Conservation (phyloP, 2,888 invertebrate genomes). For the Marronus borbonicus region DNA sequence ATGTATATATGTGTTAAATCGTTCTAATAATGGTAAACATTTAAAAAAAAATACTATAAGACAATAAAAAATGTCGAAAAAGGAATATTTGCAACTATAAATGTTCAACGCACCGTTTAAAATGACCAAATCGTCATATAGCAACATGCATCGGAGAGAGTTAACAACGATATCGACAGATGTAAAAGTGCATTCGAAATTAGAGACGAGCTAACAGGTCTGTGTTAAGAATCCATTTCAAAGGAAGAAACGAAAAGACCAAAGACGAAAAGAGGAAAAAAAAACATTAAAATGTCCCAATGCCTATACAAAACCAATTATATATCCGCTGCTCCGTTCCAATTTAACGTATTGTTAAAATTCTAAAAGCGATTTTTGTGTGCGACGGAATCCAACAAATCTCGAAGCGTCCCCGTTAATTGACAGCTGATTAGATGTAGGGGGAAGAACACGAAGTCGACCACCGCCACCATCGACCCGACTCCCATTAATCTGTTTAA, state of each 20-base stretch:
- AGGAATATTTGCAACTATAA: too few species aligned
- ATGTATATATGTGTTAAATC: too few species aligned
- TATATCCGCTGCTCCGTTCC: neutral
- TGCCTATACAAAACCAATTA: neutral
- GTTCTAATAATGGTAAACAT: too few species aligned
- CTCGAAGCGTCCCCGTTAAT: conserved; percentile 64
- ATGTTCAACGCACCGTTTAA: too few species aligned
- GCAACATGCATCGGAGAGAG: too few species aligned
- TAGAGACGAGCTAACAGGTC: neutral
- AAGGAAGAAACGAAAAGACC: neutral
- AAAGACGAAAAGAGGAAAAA: neutral
- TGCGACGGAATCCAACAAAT: conserved; percentile 61
- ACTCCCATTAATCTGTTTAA: conserved; percentile 63
- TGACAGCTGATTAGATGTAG: conserved; percentile 68
- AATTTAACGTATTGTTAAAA: conserved; percentile 51
- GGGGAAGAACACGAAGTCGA: conserved; percentile 24
- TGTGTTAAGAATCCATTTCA: neutral
- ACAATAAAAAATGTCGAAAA: too few species aligned
- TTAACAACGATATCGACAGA: too few species aligned
- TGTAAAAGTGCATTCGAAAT: neutral
- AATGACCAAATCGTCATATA: too few species aligned
- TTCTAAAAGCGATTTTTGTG: conserved; percentile 50
- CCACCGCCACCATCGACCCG: conserved; percentile 35
- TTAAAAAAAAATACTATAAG: too few species aligned
- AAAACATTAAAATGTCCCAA: neutral